phyloP scores from a whole-genome alignment of 2,113 vertebrate genomes.

The Lethenteron camtschaticum region DNA sequence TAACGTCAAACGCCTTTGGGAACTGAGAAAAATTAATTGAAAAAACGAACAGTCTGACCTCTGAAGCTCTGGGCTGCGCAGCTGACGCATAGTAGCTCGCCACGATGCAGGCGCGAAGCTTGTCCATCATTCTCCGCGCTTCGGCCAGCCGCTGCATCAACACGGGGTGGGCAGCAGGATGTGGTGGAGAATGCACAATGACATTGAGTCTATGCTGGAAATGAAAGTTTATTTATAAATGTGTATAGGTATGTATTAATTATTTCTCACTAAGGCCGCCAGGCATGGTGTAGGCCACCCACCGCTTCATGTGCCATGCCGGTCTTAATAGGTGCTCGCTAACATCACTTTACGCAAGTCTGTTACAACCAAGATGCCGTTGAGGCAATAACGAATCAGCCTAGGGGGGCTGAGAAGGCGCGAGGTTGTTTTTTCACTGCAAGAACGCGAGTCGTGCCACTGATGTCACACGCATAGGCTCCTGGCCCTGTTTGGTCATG shows the following conservation, averaged over 20 bases:
- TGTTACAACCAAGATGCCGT: not conserved
- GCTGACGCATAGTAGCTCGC: conserved; percentile 86
- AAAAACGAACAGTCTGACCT: too few species aligned
- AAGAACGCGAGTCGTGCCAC: too few species aligned
- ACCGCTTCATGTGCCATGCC: not conserved
- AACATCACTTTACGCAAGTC: not conserved
- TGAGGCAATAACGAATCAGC: too few species aligned
- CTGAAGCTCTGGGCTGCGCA: conserved; percentile 38
- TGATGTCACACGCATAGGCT: too few species aligned
- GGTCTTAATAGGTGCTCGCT: not conserved
- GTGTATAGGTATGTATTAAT: not conserved
- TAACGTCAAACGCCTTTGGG: too few species aligned
- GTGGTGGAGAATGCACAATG: not conserved
- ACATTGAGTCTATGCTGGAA: not conserved
- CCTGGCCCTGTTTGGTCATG: not conserved
- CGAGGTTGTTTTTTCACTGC: too few species aligned
- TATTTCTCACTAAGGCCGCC: not conserved
- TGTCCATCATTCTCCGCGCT: conserved; percentile 98
- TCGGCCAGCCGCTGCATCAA: conserved; percentile 56
- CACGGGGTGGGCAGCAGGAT: conserved; percentile 8
- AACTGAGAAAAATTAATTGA: too few species aligned
- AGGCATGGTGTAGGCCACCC: not conserved
- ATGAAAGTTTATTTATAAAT: not conserved
- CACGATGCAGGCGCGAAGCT: conserved; percentile 84
- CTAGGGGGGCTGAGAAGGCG: too few species aligned